phyloP scores from a whole-genome alignment of 2,888 invertebrate species.

The Scaptomyza cyrtandrae region DNA sequence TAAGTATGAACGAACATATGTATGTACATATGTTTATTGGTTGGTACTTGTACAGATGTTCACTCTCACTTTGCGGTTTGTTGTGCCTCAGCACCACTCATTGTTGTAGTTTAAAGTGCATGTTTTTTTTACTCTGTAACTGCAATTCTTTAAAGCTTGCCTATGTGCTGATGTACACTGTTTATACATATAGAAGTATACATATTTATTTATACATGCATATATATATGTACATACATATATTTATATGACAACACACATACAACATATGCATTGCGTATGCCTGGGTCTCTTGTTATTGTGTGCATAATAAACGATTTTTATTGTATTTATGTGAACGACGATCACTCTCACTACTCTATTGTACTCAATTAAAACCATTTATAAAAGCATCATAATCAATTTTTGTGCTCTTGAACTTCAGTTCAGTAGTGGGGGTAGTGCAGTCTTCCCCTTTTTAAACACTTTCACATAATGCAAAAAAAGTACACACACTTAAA shows the following conservation, averaged over 20 bases:
- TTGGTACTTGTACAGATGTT: constrained; percentile 7
- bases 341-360: constrained; percentile 62
- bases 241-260: constrained; percentile 2
- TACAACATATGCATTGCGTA: constrained; percentile 5
- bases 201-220: constrained; percentile 1
- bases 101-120: constrained; percentile 29
- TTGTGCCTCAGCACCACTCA: constrained; percentile 5
- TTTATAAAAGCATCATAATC: constrained; percentile 69
- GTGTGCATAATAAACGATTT: constrained; percentile 43
- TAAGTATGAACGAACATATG: neutral
- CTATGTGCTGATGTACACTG: constrained; percentile 8
- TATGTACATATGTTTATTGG: neutral
- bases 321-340: constrained; percentile 42
- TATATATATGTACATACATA: constrained; percentile 4
- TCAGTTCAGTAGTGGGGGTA: constrained; percentile 60
- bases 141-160: constrained; percentile 31
- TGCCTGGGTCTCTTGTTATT: neutral
- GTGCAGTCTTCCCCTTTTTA: constrained; percentile 55
- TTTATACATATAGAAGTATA: neutral
- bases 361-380: constrained; percentile 77
- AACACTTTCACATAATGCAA: constrained; percentile 9
- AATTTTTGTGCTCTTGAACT: constrained; percentile 78
- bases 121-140: constrained; percentile 39
- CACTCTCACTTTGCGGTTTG: constrained; percentile 10
- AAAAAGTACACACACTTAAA: neutral